Evolutionary conservation across 2,888 invertebrate species (phyloP).

Genomic region (Cheilosia variabilis): DNA sequence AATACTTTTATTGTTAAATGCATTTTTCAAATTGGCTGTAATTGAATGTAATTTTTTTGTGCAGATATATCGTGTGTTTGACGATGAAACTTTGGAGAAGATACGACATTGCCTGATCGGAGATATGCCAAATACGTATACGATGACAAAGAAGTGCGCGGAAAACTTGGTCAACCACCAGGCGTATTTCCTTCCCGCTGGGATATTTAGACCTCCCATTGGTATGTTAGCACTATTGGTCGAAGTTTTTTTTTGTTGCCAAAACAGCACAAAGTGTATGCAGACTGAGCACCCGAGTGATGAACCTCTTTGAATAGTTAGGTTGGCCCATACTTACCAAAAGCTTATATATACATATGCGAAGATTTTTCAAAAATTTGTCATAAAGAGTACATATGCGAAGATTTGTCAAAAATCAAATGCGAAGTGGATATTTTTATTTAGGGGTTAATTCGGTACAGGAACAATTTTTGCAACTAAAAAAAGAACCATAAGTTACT

Average conservation of each 20-base stretch:
- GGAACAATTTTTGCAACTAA: no score
- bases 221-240: conserved; percentile 78
- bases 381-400: no score
- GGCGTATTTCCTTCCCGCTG: conserved; percentile 82
- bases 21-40: conserved; percentile 8
- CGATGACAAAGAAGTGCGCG: conserved; percentile 84
- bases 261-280: no score
- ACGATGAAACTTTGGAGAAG: conserved; percentile 82
- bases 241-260: not conserved
- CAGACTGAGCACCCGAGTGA: not conserved
- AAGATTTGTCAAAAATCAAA: no score
- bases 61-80: conserved; percentile 82
- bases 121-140: conserved; percentile 84
- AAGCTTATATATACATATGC: no score
- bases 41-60: conserved; percentile 1
- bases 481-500: no score
- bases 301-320: no score
- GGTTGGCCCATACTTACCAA: no score
- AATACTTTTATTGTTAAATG: not conserved
- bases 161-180: conserved; percentile 83
- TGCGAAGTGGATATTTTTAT: no score
- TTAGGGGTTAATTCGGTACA: no score
- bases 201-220: conserved; percentile 83
- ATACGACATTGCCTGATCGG: conserved; percentile 82
- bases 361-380: no score